Evolutionary conservation across 2,888 invertebrate species (phyloP), one percentile per base, ranked within the genome.

Genomic region (Hirtodrosophila duncani): DNA sequence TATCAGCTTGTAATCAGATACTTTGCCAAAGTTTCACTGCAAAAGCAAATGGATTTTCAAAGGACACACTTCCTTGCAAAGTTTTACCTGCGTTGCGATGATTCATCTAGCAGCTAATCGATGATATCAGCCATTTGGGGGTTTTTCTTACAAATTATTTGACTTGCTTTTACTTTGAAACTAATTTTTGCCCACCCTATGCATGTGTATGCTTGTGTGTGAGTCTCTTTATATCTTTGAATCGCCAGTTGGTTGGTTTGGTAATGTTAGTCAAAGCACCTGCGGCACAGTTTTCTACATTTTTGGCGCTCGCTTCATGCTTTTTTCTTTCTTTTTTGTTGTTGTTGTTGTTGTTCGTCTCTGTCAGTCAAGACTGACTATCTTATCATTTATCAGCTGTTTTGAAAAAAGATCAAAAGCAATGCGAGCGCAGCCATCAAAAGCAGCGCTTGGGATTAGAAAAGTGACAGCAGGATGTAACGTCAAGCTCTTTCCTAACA

Each of bases 351-450:
- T 26, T 26, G 8, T 26, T 8, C 10, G 11, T 49, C 29, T 27
- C 34, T 44, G 45, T 13, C 20, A 51, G 11, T 17, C 33, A 20
- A 27, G 34, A 14, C 23, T 45, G 34, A 49, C 34, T 46, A 58
- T 60, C 68, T 72, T 71, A 75, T 75, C 71, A 71, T 72, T 72
- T 72, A 68, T 72, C 71, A 75, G 71, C 51, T 43, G 56, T 50
- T 45, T 51, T 44, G 29, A 58, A n/a, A n/a, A n/a, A 53, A 71
- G 75, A 75, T 75, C 71, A 72, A 72, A 58, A 55, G 56, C 55
- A 45, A 30, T 24, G 36, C 30, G 20, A 44, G 36, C 36, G 18
- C 21, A 56, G 57, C 48, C 39, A 68, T 75, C 71, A 72, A 72
- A 75, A 65, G 63, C 68, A 55, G 42, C 27, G 51, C 44, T 39